Evolutionary conservation across 1,140 invertebrate genomes (phyloP), one percentile per base, ranked within the genome.

Genomic region (Muscidifurax raptorellus): DNA sequence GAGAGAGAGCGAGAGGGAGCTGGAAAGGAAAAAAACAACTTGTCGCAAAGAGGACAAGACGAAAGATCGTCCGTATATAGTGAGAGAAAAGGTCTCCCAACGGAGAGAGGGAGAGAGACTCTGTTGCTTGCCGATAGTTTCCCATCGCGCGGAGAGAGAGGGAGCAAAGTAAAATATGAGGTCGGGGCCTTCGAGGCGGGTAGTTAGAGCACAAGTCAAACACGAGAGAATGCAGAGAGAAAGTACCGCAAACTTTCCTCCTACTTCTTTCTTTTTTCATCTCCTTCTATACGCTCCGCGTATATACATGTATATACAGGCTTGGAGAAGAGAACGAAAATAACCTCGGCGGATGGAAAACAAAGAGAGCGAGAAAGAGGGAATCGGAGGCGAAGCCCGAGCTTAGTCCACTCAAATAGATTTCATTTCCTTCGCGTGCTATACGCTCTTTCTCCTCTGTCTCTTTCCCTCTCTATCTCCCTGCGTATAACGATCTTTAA

Each of bases 151-250:
- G 82, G 40, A 44, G 82, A 67, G 44, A 32, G 40, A 27, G 86
- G 64, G 87, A 84, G 85, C 84, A 80, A 90, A 90, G 86, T 89
- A 90, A 90, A 90, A 90, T 90, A 88, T 86, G 88, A 90, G 87
- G 85, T 89, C 83, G 83, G 52, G n/a, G 44, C 47, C 80, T 87
- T 86, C 79, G 30, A 86, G 77, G 80, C 80, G 85, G 87, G 81
- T 88, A 89, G 88, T 89, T 90, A 89, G 85, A 89, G 88, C 86
- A 78, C 86, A 90, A 90, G 87, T 90, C 87, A 90, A 90, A 90
- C 88, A 90, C 86, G 44, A 88, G 85, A 83, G 84, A 87, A 87
- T 85, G 88, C 87, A 89, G 86, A 59, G 59, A 44, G 84, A 44
- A 75, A 86, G 86, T 71, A 85, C 71, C 83, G 67, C 47, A 76